Conservation (phyloP, 2,888 invertebrate genomes). For the Tholera decimalis region DNA sequence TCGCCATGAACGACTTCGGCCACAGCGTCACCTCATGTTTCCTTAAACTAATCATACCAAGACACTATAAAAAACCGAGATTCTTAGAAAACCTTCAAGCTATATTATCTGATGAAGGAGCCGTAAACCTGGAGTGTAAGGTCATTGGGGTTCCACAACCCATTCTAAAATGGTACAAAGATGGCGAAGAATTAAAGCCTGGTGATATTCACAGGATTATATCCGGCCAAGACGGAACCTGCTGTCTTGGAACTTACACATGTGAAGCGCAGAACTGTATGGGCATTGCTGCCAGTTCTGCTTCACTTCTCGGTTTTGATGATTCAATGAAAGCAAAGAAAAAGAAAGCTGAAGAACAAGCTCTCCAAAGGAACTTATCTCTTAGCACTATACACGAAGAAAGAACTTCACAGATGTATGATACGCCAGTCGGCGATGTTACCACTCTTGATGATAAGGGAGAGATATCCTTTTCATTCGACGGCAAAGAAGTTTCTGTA, state of each 20-base stretch:
- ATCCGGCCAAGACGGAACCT: slow-evolving; percentile 97
- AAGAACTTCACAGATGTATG: slow-evolving; percentile 96
- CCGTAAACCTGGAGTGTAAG: slow-evolving; percentile 98
- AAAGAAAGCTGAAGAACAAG: slow-evolving; percentile 88
- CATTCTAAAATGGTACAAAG: slow-evolving; percentile 97
- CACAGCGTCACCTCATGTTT: slow-evolving; percentile 97
- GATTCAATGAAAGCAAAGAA: slow-evolving; percentile 92
- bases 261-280: slow-evolving; percentile 98
- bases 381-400: slow-evolving; percentile 98
- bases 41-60: slow-evolving; percentile 95
- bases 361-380: slow-evolving; percentile 94
- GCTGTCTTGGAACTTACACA: slow-evolving; percentile 97
- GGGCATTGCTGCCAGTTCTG: slow-evolving; percentile 97
- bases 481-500: slow-evolving; percentile 97
- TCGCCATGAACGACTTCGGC: slow-evolving; percentile 97
- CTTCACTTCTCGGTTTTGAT: slow-evolving; percentile 96
- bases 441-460: slow-evolving; percentile 95
- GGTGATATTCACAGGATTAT: slow-evolving; percentile 98
- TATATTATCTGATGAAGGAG: slow-evolving; percentile 96
- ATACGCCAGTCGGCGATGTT: slow-evolving; percentile 95
- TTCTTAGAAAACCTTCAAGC: slow-evolving; percentile 97
- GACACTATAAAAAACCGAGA: slow-evolving; percentile 97
- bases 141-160: slow-evolving; percentile 98
- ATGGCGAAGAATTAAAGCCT: slow-evolving; percentile 96
- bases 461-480: slow-evolving; percentile 97